phyloP scores from a whole-genome alignment of 2,888 invertebrate species.

The Nemoura dubitans region DNA sequence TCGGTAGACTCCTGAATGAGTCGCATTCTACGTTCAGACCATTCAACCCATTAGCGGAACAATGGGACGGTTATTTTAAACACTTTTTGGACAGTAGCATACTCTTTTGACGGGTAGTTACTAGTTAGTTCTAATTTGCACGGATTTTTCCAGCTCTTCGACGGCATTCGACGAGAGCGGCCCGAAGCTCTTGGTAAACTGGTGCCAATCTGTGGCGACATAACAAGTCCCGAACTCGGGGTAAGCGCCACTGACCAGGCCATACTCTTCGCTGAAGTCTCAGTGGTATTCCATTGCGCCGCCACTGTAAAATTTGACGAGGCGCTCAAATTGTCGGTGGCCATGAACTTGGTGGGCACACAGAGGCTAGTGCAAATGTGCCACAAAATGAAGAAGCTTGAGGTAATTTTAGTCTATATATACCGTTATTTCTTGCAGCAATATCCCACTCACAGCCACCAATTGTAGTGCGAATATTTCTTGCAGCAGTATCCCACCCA shows the following conservation, averaged over 20 bases:
- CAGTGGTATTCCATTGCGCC: constrained; percentile 83
- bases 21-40: too few relatives aligned
- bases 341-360: constrained; percentile 81
- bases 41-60: too few relatives aligned
- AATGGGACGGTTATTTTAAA: too few relatives aligned
- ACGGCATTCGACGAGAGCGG: constrained; percentile 65
- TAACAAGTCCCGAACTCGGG: constrained; percentile 68
- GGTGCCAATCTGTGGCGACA: constrained; percentile 71
- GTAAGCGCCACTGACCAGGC: constrained; percentile 65
- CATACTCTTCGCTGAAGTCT: constrained; percentile 68
- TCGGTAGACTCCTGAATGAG: too few relatives aligned
- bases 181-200: constrained; percentile 71
- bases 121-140: too few relatives aligned
- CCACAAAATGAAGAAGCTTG: constrained; percentile 72
- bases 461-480: too few relatives aligned
- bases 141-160: constrained; percentile 65
- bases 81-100: too few relatives aligned
- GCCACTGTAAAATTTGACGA: constrained; percentile 87
- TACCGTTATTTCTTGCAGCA: too few relatives aligned
- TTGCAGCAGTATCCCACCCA: too few relatives aligned
- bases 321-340: constrained; percentile 73
- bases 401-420: too few relatives aligned
- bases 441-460: too few relatives aligned
- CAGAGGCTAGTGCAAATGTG: constrained; percentile 75
- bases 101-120: too few relatives aligned